A percentile compares a stretch with the other conserved stretches of the same genome.
phyloP scores from a whole-genome alignment of 2,888 invertebrate species.

The Adela reaumurella region DNA sequence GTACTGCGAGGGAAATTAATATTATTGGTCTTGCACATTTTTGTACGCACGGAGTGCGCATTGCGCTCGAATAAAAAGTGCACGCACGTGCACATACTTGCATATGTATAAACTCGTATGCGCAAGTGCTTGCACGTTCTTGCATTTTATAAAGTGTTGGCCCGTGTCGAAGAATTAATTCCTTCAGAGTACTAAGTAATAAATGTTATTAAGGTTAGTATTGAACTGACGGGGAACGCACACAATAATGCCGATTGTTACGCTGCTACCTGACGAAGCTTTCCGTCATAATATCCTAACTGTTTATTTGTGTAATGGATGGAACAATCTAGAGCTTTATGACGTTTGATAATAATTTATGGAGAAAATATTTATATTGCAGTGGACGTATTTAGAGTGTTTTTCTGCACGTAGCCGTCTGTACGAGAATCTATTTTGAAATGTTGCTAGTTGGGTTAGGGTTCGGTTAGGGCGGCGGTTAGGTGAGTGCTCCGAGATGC shows the following conservation, averaged over 20 bases:
- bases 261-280: constrained; percentile 7
- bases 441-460: constrained; percentile 40
- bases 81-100: too few relatives aligned
- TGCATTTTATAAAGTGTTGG: too few relatives aligned
- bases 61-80: too few relatives aligned
- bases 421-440: constrained; percentile 46
- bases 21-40: too few relatives aligned
- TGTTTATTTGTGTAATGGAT: constrained; percentile 19
- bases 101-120: too few relatives aligned
- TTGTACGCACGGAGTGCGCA: too few relatives aligned
- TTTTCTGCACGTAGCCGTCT: constrained; percentile 38
- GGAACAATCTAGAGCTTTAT: constrained; percentile 57
- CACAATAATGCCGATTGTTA: constrained; percentile 9
- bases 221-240: constrained; percentile 7
- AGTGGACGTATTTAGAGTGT: constrained; percentile 32
- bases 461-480: constrained; percentile 4
- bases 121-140: too few relatives aligned
- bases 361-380: constrained; percentile 37
- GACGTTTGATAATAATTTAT: constrained; percentile 57
- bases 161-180: too few relatives aligned
- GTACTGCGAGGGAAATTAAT: too few relatives aligned
- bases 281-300: constrained; percentile 1
- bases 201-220: too few relatives aligned
- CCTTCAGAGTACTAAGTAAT: too few relatives aligned
- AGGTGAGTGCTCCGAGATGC: constrained; percentile 21